Evolutionary conservation across 23 tunicate species (phyloP), one percentile per base, ranked within the genome.

Genomic region (Trididemnum miniatum): DNA sequence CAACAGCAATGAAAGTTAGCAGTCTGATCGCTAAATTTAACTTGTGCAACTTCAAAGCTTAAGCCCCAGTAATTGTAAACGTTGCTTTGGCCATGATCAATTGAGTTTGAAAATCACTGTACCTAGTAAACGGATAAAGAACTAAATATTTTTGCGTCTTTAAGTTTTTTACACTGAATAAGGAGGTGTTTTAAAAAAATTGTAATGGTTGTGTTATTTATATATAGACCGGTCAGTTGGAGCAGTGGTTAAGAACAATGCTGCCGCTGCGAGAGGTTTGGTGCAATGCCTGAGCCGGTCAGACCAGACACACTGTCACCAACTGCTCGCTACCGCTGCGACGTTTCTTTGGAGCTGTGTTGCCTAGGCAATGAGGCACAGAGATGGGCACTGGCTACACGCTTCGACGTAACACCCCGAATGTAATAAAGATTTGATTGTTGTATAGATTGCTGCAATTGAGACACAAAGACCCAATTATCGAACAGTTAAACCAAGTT

Each of bases 381-480:
- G n/a, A n/a, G 54, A 44, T 44, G 54, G 15, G 54, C 54, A 9
- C 54, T 44, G 12, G 9, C 15, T 44, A 44, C 54, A 44, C 15
- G 54, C 54, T 44, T 44, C 54, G 15, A 15, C 54, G 54, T 44
- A 44, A 44, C 15, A 44, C 54, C 9, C 12, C 54, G 54, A 44
- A 44, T 44, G 15, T 44, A 44, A 7, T 44, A 44, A 44, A 44
- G 54, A 44, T 44, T 44, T 44, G 54, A 44, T 44, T 44, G 38
- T 31, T 33, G 5, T 73, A 9, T 25, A 73, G 79, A 27, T 73
- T 5, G 79, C 79, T 37, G 59, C 29, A 1, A 3, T 39, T 38
- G 79, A 73, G 31, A 38, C 57, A 20, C 57, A 73, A 20, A 2
- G 9, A 3, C 79, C 79, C 28, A 73, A 30, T 39, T 73, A 73